A percentile compares a stretch with the other conserved stretches of the same genome.
Evolutionary conservation across 2,888 invertebrate genomes (phyloP).

Genomic region (Cerastis rubricosa): DNA sequence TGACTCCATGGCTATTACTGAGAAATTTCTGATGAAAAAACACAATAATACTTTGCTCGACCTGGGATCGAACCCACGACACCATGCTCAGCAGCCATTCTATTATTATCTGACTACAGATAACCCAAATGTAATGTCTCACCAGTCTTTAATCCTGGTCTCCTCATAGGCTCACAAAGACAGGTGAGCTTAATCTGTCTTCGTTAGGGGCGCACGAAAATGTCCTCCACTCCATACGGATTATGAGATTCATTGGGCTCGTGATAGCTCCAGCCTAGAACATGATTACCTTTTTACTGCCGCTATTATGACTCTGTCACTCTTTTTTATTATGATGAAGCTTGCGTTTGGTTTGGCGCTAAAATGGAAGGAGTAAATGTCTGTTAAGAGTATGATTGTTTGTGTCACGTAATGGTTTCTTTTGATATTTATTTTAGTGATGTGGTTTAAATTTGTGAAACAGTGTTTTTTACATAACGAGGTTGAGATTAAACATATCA

Average conservation of each 20-base stretch:
- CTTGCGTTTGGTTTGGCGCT: constrained; percentile 26
- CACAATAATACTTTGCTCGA: too few species aligned
- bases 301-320: constrained; percentile 37
- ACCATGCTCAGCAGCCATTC: too few species aligned
- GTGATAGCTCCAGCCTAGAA: constrained; percentile 49
- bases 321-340: constrained; percentile 53
- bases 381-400: not conserved
- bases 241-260: constrained; percentile 67
- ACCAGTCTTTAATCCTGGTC: constrained; percentile 64
- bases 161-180: constrained; percentile 40
- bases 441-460: not conserved
- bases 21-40: too few species aligned
- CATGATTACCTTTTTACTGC: constrained; percentile 53
- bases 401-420: not conserved
- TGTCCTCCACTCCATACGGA: constrained; percentile 67
- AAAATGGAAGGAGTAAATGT: constrained; percentile 18
- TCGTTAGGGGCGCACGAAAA: constrained; percentile 76
- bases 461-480: not conserved
- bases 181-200: constrained; percentile 85
- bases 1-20: too few species aligned
- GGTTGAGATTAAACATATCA: not conserved
- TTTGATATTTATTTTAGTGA: not conserved
- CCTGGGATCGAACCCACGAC: too few species aligned
- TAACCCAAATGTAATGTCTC: constrained; percentile 67
- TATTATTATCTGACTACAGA: constrained; percentile 1